Base-by-base conservation (phyloP, 2,797 vertebrate genomes). In the Chromobotia macracanthus region DNA sequence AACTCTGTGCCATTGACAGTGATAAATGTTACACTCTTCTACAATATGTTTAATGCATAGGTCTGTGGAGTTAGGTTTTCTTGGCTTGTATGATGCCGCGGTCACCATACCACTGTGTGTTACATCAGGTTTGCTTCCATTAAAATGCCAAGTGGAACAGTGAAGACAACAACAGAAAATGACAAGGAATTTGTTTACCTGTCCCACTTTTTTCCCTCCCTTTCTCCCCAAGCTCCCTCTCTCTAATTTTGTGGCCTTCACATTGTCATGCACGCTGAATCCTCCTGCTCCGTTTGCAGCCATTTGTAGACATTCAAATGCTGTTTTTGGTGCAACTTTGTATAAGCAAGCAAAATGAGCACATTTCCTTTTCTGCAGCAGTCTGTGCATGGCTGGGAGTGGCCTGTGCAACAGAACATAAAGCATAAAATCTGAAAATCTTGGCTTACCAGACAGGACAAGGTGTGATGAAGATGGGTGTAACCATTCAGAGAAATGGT, bases 1-100 rank as follows among this genome's bases (percentile, higher is more conserved):
- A 98, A 98, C 97, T 97, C 92, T 92, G 95, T 94, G 94, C 86
- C 91, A 94, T 95, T 99, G 97, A 99, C 97, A 99, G 96, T 99
- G 97, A 99, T 99, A 96, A 97, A 99, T 99, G 97, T 96, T 93
- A 96, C 95, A 97, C 96, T 96, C 96, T 97, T 96, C 96, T 97
- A 98, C 97, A 98, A 97, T 99, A 98, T 98, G 97, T 98, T 98
- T 97, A 98, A 97, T 95, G 94, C 95, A 95, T 97, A 93, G 96
- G 96, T 96, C 93, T 94, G 93, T 93, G 92, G 92, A 94, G 93
- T 94, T 94, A 94, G 94, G 93, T 93, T 94, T 93, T 90, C 91
- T 91, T 91, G 91, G 92, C 94, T 93, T 93, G 91, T 92, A 91
- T 86, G 90, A 89, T 89, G 92, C 90, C 86, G 90, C 89, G 89